Evolutionary conservation across 2,888 invertebrate species (phyloP), one percentile per base, ranked within the genome.

Genomic region (Diplolepis rosae): DNA sequence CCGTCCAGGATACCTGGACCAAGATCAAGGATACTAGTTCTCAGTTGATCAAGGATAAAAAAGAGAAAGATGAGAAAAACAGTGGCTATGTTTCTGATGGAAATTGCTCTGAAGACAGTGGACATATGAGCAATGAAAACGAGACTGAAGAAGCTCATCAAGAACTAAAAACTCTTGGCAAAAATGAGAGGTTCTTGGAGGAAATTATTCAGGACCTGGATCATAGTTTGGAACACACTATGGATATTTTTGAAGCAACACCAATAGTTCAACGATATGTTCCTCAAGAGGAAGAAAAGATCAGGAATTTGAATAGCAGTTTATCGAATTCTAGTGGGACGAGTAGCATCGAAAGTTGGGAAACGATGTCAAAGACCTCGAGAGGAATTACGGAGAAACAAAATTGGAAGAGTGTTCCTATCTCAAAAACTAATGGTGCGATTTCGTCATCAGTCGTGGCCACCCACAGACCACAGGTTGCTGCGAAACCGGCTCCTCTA

Each of bases 111-210:
- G 95, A 95, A 82, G 95, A 95, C 89, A 95, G 95, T 70, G 95
- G 95, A 73, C 94, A 95, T 89, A 95, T 94, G 79, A 95, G 95
- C 65, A 94, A 94, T 84, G 94, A 94, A 86, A 92, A 92, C 82
- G 92, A 93, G 73, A 85, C 86, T 68, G 86, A 87, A 6, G 80
- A 81, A 28, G 48, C 67, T n/a, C 67, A 75, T 24, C 71, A 73
- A n/a, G 76, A 72, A 1, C 73, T 83, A 1, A 82, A 82, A 71
- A 79, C 73, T 52, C 77, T 78, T 18, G 80, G 74, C 15, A 82
- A 82, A 27, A 80, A 74, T 50, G 84, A 85, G 35, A 78, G 77
- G 35, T 84, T 85, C 24, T 68, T 82, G 4, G 84, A 86, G 72
- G 84, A 81, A 61, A 81, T 84, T 9, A 82, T 87, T 48, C 80